Conservation (phyloP, 2,797 vertebrate species). For the Melanotaenia maccullochi region DNA sequence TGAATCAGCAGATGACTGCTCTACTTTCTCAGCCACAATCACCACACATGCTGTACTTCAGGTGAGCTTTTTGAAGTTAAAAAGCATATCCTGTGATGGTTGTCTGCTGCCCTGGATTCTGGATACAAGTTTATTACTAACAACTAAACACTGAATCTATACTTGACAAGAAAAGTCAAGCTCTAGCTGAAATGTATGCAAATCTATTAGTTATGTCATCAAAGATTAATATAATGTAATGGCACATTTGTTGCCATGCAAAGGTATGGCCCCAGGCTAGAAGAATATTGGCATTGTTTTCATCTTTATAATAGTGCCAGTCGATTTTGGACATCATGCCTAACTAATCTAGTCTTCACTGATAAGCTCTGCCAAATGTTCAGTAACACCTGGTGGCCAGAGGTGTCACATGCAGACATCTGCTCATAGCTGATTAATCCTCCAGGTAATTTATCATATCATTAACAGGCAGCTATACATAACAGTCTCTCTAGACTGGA, state of each 20-base stretch:
- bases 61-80: background rate
- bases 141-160: background rate
- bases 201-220: background rate
- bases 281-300: slow-evolving; percentile 5
- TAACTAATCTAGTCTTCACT: slow-evolving; percentile 23
- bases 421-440: slow-evolving; percentile 44
- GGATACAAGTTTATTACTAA: background rate
- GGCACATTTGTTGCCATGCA: background rate
- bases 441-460: slow-evolving; percentile 47
- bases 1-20: background rate
- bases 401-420: slow-evolving; percentile 46
- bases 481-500: background rate
- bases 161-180: background rate
- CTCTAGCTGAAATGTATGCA: background rate
- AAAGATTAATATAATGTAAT: background rate
- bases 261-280: background rate
- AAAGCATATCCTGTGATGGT: background rate
- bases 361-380: slow-evolving; percentile 35
- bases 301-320: background rate
- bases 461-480: slow-evolving; percentile 29
- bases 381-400: slow-evolving; percentile 38
- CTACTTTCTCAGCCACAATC: background rate
- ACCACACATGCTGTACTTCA: background rate
- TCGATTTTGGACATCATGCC: slow-evolving; percentile 19
- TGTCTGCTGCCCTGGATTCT: background rate